A percentile compares a stretch with the other conserved stretches of the same genome.
phyloP scores from a whole-genome alignment of 2,888 invertebrate species.

The Callyntrura sp. region DNA sequence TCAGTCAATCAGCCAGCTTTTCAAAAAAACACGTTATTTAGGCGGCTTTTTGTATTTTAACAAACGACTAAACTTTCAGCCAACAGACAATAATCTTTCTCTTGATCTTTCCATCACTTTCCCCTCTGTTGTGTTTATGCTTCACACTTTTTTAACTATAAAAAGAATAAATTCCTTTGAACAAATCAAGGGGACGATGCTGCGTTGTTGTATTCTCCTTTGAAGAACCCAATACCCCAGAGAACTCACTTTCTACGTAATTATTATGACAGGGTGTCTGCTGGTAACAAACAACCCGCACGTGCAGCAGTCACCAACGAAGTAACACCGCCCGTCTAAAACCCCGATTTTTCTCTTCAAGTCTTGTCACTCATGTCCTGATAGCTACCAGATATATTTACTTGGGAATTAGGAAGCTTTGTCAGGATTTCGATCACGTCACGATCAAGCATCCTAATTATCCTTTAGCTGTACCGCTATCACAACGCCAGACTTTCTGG shows the following conservation, averaged over 20 bases:
- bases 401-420: background rate
- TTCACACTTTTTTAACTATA: too few species aligned
- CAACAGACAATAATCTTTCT: background rate
- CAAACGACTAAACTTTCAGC: too few species aligned
- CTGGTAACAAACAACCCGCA: background rate
- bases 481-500: too few species aligned
- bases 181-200: background rate
- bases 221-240: background rate
- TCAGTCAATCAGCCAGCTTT: too few species aligned
- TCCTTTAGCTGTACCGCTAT: background rate
- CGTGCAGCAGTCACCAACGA: background rate
- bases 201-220: background rate
- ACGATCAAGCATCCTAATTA: background rate
- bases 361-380: background rate
- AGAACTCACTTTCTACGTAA: background rate
- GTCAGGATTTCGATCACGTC: background rate
- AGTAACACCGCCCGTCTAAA: background rate
- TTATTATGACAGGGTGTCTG: slow-evolving; percentile 15
- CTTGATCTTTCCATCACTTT: background rate
- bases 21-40: too few species aligned
- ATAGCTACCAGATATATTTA: too few species aligned
- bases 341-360: background rate
- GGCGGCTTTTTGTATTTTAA: too few species aligned
- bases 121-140: background rate
- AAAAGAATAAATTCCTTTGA: too few species aligned